phyloP scores from a whole-genome alignment of 2,113 vertebrate species.

The Hiodon tergisus region DNA sequence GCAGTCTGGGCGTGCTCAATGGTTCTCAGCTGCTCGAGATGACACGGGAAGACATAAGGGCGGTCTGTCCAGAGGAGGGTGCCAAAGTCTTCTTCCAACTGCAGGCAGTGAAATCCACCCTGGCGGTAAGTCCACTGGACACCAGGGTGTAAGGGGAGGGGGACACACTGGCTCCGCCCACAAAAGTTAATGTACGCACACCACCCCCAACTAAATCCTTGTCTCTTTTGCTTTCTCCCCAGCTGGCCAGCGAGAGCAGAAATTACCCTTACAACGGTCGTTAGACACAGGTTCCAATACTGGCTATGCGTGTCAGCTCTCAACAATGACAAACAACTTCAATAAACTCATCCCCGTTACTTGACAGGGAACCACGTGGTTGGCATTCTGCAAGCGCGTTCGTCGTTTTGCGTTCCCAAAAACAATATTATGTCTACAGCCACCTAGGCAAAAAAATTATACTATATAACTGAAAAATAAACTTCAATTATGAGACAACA shows the following conservation, averaged over 20 bases:
- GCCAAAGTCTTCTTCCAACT: conserved; percentile 69
- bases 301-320: no score
- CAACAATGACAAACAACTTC: no score
- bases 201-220: background rate
- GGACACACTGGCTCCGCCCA: background rate
- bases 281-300: conserved; percentile 15
- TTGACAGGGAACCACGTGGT: no score
- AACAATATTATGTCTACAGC: no score
- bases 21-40: conserved; percentile 72
- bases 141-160: background rate
- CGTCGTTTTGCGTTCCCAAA: no score
- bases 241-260: conserved; percentile 59
- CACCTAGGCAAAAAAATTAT: no score
- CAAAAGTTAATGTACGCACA: background rate
- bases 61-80: conserved; percentile 76
- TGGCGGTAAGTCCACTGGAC: conserved; percentile 58
- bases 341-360: no score
- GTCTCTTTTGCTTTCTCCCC: conserved; percentile 12
- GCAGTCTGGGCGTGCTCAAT: conserved; percentile 64
- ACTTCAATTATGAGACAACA: no score
- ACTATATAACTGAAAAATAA: no score
- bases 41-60: conserved; percentile 63
- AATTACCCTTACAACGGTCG: conserved; percentile 40
- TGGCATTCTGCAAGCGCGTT: no score
- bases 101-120: conserved; percentile 54